Base-by-base conservation (phyloP, 2,113 vertebrate species). In the Nycticebus coucang region DNA sequence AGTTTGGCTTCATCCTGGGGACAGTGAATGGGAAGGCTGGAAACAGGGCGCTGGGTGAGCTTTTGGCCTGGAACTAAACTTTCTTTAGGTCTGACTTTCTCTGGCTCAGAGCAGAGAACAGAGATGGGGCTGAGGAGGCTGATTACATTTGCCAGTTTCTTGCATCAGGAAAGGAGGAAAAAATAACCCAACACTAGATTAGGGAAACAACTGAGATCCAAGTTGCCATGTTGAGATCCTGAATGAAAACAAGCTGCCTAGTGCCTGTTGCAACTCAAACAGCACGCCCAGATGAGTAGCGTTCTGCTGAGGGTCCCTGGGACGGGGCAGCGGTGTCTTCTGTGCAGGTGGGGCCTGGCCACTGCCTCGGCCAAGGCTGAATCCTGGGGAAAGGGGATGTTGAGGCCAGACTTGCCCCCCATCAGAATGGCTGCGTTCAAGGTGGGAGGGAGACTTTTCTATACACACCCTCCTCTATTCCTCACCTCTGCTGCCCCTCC, bases 221-320 rank as follows among this genome's bases (percentile, higher is more conserved):
- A 86, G 53, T 11, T 90, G 92, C 37, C 55, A 86, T 60, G 41
- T 87, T 85, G 21, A 1, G 75, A 57, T 45, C 60, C 83, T 87
- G 95, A 98, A 95, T 96, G 89, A 83, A 95, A 98, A 79, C 95
- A 95, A 95, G 57, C 92, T 92, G 87, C 89, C 90, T 77, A 82
- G 74, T 37, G 79, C 6, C n/a, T 74, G 80, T 1, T 69, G 96
- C 0, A 0, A 83, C 68, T 85, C 80, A 12, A 91, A 91, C 91
- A 80, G 64, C 68, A 60, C 80, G 93, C 28, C 30, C 35, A 30
- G n/a, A 68, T 89, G 94, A 96, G 95, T 97, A 85, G 24, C 33
- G 74, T 86, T 86, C 97, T 92, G 94, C 60, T 84, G 90, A 97
- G 22, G 6, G 97, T 96, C 97, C 93, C 26, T 2, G 94, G 97